Evolutionary conservation across 1,140 invertebrate genomes (phyloP), one percentile per base, ranked within the genome.

Genomic region (Dinothrombium tinctorium): DNA sequence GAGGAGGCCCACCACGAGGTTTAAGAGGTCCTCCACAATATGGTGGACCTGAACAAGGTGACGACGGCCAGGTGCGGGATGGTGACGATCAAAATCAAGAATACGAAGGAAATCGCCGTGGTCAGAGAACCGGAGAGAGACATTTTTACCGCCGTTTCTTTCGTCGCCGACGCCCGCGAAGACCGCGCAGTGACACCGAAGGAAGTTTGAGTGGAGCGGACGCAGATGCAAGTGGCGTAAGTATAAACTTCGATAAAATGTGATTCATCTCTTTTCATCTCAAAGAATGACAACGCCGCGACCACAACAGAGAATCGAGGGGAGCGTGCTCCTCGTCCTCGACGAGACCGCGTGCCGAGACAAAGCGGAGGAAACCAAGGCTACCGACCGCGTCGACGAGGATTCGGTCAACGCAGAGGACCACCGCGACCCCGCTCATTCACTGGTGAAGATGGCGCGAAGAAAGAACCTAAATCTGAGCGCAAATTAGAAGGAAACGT

Each of bases 181-280:
- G 49, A 33, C 33, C 33, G 3, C 45, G 49, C 7, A 46, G 46
- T 43, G 50, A 51, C 28, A 47, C 47, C n/a, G 49, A 50, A 33
- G 47, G 47, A 8, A 50, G 49, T 14, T 46, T 47, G 22, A 47
- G 43, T 32, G 49, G 49, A 4, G 50, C 41, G 4, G 49, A 46
- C 33, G 50, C 44, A 17, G 50, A 48, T 17, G 38, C 41, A 11
- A 45, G 42, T 43, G 47, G 43, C 12, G 41, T 44, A 37, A 38
- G n/a, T 37, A 12, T 33, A n/a, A 46, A n/a, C n/a, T n/a, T n/a
- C n/a, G n/a, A n/a, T n/a, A n/a, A n/a, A n/a, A n/a, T n/a, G n/a
- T n/a, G n/a, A n/a, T n/a, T n/a, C n/a, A 8, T 28, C 26, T 28
- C 26, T 28, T 28, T 28, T 28, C n/a, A 28, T 28, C 26, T 28